Base-by-base conservation (phyloP, 2,888 invertebrate genomes). In the Ophion costatus region DNA sequence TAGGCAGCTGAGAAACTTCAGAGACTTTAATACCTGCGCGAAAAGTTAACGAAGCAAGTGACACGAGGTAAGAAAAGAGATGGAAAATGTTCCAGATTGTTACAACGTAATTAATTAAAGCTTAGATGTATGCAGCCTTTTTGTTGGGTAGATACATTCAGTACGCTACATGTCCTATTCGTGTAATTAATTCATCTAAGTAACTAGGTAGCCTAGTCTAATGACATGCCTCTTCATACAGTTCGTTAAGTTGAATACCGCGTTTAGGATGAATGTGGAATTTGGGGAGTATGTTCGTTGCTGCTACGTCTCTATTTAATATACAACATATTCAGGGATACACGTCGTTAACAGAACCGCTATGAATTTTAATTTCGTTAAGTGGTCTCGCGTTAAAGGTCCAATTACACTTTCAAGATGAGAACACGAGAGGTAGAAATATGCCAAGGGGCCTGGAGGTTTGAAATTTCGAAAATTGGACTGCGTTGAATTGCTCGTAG, bases 361-460 rank as follows among this genome's bases (percentile, higher is more conserved):
- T 76, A 82, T 82, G 80, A 85, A 85, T 85, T 82, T 85, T 80
- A 76, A 82, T 82, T 77, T 73, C 24, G 57, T 51, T 63, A 85
- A 85, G 79, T 82, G 73, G 45, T 75, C 67, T 22, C 33, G 42
- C 51, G 77, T 69, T 45, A 33, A 75, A 70, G 82, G 67, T 61
- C 29, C 10, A n/a, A 66, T 80, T 24, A 29, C 20, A 11, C 33
- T 57, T 57, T 17, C 11, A 33, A 33, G 38, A n/a, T 20, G 45
- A 22, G 76, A 66, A 77, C 56, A 45, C 17, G 80, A 22, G 20
- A 51, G 56, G 70, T 61, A 51, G 38, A 38, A 38, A 38, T 38
- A 38, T 38, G 33, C 29, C 24, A 79, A 80, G 66, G 71, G 29
- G 66, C n/a, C 71, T 67, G 67, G 22, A 5, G 29, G 3, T 38